Evolutionary conservation across 2,797 vertebrate genomes (phyloP).

Genomic region (Rhabdomys pumilio): DNA sequence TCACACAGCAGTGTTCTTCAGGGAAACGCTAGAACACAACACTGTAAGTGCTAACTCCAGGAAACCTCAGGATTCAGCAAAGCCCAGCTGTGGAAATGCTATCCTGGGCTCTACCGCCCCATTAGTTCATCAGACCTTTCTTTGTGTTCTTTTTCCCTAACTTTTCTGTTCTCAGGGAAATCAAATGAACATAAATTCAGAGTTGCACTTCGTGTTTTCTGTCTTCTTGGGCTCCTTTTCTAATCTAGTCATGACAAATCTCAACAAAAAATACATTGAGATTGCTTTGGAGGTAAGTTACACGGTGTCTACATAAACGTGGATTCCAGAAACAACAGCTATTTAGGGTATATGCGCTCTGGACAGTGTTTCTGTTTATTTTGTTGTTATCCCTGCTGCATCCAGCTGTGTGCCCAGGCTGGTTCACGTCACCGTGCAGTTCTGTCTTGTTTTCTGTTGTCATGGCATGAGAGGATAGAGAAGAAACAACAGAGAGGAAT

Average conservation of each 20-base stretch:
- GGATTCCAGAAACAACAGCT: neutral
- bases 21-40: constrained; percentile 6
- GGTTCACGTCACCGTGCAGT: neutral
- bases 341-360: neutral
- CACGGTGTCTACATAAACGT: neutral
- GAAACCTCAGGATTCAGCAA: neutral
- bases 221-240: neutral
- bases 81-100: neutral
- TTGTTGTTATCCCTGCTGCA: neutral
- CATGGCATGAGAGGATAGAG: neutral
- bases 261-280: neutral
- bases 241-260: constrained; percentile 1
- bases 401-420: neutral
- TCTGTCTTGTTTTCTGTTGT: neutral
- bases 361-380: neutral
- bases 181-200: neutral
- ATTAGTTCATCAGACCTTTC: neutral
- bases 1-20: neutral
- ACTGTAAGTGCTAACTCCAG: neutral
- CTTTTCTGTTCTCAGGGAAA: constrained; percentile 25
- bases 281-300: neutral
- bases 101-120: neutral
- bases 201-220: neutral
- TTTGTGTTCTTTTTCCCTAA: neutral
- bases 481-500: neutral